These are phyloP conservation scores for Zophobas atratus DNA, from an alignment of 1,140 invertebrate genomes.

Conservation along the genomic window DNA sequence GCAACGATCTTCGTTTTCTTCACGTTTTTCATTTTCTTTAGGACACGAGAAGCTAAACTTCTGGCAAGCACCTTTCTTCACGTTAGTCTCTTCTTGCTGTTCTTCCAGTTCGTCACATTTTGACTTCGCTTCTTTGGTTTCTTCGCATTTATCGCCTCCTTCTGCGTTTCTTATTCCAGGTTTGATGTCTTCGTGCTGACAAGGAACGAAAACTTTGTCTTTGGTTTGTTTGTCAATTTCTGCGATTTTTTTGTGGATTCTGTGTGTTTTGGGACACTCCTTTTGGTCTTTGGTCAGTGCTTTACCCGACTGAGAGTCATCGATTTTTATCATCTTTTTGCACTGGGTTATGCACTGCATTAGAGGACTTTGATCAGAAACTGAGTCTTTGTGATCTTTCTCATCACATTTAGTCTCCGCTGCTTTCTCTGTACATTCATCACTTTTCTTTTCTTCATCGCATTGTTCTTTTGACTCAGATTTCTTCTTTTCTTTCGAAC, in stretches of 20 bases:
- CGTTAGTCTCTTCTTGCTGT: not conserved
- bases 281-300: not conserved
- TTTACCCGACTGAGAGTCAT: conserved; percentile 4
- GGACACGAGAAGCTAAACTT: not conserved
- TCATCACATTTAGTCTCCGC: no score
- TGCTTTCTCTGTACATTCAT: not conserved
- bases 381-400: no score
- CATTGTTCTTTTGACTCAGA: not conserved
- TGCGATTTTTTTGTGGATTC: not conserved
- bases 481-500: conserved; percentile 5
- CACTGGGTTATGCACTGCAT: conserved; percentile 28
- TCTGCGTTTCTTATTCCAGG: not conserved
- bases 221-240: not conserved
- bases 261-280: not conserved
- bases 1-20: not conserved
- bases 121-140: not conserved
- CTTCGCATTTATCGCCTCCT: not conserved
- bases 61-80: not conserved
- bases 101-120: not conserved
- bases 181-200: conserved; percentile 19
- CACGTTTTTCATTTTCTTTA: not conserved
- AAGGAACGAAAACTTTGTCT: conserved; percentile 10
- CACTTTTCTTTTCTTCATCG: conserved; percentile 11
- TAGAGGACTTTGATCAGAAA: conserved; percentile 10
- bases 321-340: conserved; percentile 5